Evolutionary conservation across 1,140 invertebrate genomes (phyloP).

Genomic region (Monochamus saltuarius): DNA sequence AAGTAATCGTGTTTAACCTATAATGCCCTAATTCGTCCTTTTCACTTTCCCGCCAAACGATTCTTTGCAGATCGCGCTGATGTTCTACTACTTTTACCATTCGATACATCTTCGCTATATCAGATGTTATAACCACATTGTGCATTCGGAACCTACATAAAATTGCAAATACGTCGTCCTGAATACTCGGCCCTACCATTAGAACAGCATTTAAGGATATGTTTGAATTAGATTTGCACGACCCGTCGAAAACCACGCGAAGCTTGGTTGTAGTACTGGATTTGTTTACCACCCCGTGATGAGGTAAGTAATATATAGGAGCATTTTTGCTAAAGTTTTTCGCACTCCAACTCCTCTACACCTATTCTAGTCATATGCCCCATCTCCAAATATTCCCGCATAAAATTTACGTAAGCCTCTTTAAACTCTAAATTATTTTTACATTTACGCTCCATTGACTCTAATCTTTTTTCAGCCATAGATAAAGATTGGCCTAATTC

Average conservation of each 20-base stretch:
- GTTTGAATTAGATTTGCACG: no score
- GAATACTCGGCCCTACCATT: no score
- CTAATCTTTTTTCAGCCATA: constrained; percentile 22
- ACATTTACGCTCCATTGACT: constrained; percentile 36
- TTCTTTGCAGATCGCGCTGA: constrained; percentile 24
- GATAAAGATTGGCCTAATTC: constrained; percentile 21
- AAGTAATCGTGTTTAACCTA: constrained; percentile 32
- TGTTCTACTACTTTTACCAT: constrained; percentile 19
- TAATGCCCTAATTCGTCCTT: constrained; percentile 22
- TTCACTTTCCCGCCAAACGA: constrained; percentile 22
- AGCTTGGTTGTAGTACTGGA: constrained; percentile 29
- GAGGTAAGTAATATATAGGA: constrained; percentile 48
- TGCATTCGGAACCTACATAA: constrained; percentile 39
- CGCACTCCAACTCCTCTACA: not conserved
- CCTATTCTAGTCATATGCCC: constrained; percentile 36
- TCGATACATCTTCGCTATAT: constrained; percentile 32
- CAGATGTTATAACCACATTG: constrained; percentile 35
- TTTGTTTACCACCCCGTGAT: constrained; percentile 49
- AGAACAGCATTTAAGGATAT: no score
- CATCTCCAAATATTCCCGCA: constrained; percentile 39
- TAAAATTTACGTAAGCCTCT: constrained; percentile 38
- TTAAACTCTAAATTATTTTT: constrained; percentile 26
- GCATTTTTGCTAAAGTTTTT: not conserved
- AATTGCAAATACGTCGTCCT: no score
- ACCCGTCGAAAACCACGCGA: constrained; percentile 28